These are phyloP conservation scores for Druon quercuslanigerum DNA, from an alignment of 1,140 invertebrate species.

Conservation along the genomic window DNA sequence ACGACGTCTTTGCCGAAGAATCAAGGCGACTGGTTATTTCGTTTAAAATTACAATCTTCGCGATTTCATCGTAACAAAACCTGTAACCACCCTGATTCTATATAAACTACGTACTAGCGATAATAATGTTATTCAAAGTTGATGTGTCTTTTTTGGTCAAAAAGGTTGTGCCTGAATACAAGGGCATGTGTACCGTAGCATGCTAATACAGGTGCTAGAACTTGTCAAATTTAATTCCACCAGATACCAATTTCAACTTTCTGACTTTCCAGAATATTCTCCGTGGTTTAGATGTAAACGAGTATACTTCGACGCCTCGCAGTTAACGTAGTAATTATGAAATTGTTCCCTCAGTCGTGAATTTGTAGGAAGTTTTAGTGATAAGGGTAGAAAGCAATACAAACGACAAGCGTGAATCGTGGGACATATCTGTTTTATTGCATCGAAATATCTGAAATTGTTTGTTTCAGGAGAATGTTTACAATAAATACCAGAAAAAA, in stretches of 20 bases:
- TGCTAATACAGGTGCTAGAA: slow-evolving; percentile 59
- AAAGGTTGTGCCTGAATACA: slow-evolving; percentile 28
- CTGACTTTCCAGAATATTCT: slow-evolving; percentile 55
- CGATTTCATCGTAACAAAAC: slow-evolving; percentile 15
- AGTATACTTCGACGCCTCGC: slow-evolving; percentile 46
- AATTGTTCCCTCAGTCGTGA: slow-evolving; percentile 45
- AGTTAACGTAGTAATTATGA: slow-evolving; percentile 64
- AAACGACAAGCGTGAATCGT: neutral
- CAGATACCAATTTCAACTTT: slow-evolving; percentile 58
- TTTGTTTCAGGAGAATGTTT: neutral
- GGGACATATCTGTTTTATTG: neutral
- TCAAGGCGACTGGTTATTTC: slow-evolving; percentile 1
- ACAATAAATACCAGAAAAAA: too few species aligned
- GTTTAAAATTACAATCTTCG: slow-evolving; percentile 20
- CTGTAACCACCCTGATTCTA: slow-evolving; percentile 17
- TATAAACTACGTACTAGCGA: neutral
- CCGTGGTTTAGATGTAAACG: slow-evolving; percentile 58
- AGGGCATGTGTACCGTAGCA: slow-evolving; percentile 52
- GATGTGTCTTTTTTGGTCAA: slow-evolving; percentile 7
- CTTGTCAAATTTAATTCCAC: slow-evolving; percentile 58
- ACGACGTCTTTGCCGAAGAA: slow-evolving; percentile 4
- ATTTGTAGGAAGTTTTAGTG: slow-evolving; percentile 12
- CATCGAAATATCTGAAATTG: neutral
- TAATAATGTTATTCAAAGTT: neutral
- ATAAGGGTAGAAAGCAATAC: slow-evolving; percentile 1